Evolutionary conservation across 30 jellyfish, hydroid and myxozoan species (phyloP).

Genomic region (Chrysaora quinquecirrha): DNA sequence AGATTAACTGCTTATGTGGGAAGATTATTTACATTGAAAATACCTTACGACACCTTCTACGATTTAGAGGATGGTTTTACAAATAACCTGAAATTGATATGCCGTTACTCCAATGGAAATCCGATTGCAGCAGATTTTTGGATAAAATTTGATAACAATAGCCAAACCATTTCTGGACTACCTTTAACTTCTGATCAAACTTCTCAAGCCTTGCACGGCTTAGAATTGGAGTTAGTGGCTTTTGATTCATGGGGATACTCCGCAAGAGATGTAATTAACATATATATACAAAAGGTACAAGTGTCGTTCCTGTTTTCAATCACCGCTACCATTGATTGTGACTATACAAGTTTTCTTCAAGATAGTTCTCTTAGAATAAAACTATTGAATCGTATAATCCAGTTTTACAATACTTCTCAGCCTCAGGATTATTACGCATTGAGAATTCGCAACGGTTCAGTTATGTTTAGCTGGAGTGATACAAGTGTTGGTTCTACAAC

Average conservation of each 20-base stretch:
- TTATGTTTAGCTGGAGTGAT: conserved; percentile 61
- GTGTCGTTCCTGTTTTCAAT: conserved; percentile 39
- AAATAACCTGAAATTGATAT: conserved; percentile 16
- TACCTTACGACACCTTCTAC: conserved; percentile 68
- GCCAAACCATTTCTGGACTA: conserved; percentile 61
- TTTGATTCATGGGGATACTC: conserved; percentile 25
- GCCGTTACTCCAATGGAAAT: conserved; percentile 47
- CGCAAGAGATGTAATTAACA: conserved; percentile 62
- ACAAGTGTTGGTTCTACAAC: conserved; percentile 18
- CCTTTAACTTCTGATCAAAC: conserved; percentile 30
- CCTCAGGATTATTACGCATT: conserved; percentile 13
- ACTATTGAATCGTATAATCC: conserved; percentile 30
- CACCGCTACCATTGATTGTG: conserved; percentile 29
- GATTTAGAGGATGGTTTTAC: conserved; percentile 67
- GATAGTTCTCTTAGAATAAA: conserved; percentile 26
- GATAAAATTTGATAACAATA: conserved; percentile 43
- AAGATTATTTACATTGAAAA: conserved; percentile 14
- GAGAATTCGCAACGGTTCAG: conserved; percentile 56
- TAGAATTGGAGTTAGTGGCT: conserved; percentile 31
- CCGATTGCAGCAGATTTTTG: conserved; percentile 27
- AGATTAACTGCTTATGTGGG: conserved; percentile 50
- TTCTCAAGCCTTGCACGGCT: conserved; percentile 32
- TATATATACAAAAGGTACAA: conserved; percentile 17
- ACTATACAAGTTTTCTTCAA: conserved; percentile 12
- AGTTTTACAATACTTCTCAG: conserved; percentile 33